Base-by-base conservation (phyloP, 1,140 invertebrate species). In the Aphidius ervi region DNA sequence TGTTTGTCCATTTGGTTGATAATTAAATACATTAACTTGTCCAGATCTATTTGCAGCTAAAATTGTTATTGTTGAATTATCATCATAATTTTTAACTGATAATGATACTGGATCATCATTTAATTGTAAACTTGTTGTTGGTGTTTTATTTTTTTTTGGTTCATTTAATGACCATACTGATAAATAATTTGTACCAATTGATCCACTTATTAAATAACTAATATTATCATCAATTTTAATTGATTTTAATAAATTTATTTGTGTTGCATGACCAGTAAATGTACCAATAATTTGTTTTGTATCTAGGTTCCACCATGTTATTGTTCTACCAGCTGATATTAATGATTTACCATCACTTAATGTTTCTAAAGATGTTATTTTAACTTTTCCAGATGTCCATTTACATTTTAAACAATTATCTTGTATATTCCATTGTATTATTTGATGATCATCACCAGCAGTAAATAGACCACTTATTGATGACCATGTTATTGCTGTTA, bases 1-100 rank as follows among this genome's bases (percentile, higher is more conserved):
- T 59, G 81, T 80, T 56, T 75, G 88, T 82, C 88, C 88, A 79
- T 92, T 92, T 46, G 88, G 77, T 63, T 84, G 85, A 64, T 89
- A 86, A 64, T 87, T 83, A 76, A 91, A 94, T 43, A 92, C 78
- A 73, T 93, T 86, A 49, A 90, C 83, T 46, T 88, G 84, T 10
- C 92, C 92, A 73, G 84, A 88, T 64, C 85, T 83, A 1, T 89
- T 91, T 1, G 87, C 83, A 9, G 86, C 87, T 6, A 68, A 70
- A 67, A 71, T 72, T 64, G 63, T 54, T 8, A 77, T 61, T 63
- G 75, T 64, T 37, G 67, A 65, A 20, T 72, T 66, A 48, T 72
- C 65, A 4, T 48, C 56, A 31, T 31, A 31, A 9, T 67, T n/a
- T 54, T 68, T 58, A 39, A 73, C 73, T 63, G 71, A 84, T 48